A percentile compares a stretch with the other conserved stretches of the same genome.
Evolutionary conservation across 2,797 vertebrate genomes (phyloP).

Genomic region (Falco concolor): DNA sequence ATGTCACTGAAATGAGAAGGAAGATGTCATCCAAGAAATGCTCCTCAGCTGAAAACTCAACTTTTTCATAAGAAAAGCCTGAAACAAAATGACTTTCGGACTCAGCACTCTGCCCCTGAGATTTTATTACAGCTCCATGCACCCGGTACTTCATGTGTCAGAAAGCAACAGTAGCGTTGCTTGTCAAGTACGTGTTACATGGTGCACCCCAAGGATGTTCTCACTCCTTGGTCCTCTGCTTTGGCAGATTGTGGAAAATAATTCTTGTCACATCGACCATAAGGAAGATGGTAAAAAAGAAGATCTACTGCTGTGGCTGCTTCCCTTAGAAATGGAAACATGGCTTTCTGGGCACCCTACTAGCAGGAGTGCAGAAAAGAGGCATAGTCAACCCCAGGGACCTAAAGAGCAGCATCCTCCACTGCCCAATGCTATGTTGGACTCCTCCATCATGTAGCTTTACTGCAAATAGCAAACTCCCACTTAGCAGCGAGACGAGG

Average conservation of each 20-base stretch:
- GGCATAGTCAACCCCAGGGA: not conserved
- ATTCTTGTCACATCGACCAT: not conserved
- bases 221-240: not conserved
- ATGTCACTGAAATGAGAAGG: not conserved
- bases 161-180: not conserved
- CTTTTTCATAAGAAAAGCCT: not conserved
- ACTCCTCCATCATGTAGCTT: not conserved
- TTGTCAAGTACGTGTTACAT: not conserved
- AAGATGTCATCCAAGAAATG: not conserved
- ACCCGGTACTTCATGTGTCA: fast-evolving
- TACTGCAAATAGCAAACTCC: not conserved
- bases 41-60: not conserved
- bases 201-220: not conserved
- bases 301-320: not conserved
- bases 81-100: not conserved
- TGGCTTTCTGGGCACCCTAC: not conserved
- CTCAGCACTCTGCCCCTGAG: not conserved
- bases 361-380: not conserved
- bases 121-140: not conserved
- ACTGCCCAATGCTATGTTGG: not conserved
- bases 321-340: not conserved
- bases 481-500: not conserved
- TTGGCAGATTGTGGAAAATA: not conserved
- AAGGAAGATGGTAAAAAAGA: not conserved
- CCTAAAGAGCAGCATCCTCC: not conserved